These are phyloP conservation scores for Apeira syringaria DNA, from an alignment of 2,888 invertebrate species.

Conservation along the genomic window DNA sequence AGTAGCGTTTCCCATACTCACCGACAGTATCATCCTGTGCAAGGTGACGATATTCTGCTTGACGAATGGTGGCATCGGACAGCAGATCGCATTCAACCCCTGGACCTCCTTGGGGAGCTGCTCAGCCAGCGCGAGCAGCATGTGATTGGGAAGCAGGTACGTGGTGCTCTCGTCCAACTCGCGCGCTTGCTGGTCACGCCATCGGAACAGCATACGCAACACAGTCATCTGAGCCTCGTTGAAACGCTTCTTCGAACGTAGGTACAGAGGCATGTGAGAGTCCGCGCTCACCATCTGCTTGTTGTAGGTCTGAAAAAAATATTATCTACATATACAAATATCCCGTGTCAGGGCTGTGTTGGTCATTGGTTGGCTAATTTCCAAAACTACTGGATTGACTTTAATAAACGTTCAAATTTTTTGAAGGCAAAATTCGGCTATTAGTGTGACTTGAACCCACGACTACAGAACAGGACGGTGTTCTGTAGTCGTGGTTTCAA, in stretches of 20 bases:
- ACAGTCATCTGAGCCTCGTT: conserved; percentile 94
- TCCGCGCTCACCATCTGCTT: conserved; percentile 89
- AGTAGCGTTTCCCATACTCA: no score
- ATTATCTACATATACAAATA: no score
- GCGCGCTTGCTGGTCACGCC: conserved; percentile 94
- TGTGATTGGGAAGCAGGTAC: conserved; percentile 98
- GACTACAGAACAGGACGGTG: no score
- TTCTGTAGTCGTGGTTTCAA: no score
- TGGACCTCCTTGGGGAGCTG: conserved; percentile 95
- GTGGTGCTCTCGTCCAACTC: conserved; percentile 95
- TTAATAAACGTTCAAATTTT: no score
- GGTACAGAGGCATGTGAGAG: conserved; percentile 90
- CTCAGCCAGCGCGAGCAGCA: conserved; percentile 96
- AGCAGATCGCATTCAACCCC: conserved; percentile 96
- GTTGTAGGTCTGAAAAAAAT: conserved; percentile 88
- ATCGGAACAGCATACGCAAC: conserved; percentile 90
- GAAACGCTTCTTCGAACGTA: conserved; percentile 90
- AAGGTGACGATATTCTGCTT: conserved; percentile 57
- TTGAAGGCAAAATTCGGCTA: no score
- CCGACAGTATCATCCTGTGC: conserved; percentile 62
- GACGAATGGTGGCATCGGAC: conserved; percentile 92
- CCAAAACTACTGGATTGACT: no score
- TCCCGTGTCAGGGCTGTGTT: no score
- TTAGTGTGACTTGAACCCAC: no score
- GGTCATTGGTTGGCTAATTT: no score